These are phyloP conservation scores for Calliopsis andreniformis DNA, from an alignment of 1,140 invertebrate genomes.

Conservation along the genomic window DNA sequence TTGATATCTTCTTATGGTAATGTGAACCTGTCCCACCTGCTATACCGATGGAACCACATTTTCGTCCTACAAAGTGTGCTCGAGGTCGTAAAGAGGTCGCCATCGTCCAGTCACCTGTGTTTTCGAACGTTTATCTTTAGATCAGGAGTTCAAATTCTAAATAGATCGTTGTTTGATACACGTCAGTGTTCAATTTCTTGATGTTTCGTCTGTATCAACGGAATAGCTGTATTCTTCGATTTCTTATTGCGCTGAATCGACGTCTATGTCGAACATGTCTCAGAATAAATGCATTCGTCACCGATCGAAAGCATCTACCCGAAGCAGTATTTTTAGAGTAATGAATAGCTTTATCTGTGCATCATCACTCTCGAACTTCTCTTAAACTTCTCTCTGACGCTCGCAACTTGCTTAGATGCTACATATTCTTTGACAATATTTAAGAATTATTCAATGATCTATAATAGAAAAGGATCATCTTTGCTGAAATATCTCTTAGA, in stretches of 20 bases:
- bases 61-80: not conserved
- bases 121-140: constrained; percentile 17
- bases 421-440: no score
- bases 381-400: no score
- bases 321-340: constrained; percentile 16
- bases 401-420: no score
- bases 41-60: not conserved
- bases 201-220: not conserved
- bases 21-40: not conserved
- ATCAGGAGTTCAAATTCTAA: not conserved
- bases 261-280: not conserved
- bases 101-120: not conserved
- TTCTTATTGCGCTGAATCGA: not conserved
- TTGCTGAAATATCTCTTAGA: no score
- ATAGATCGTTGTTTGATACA: not conserved
- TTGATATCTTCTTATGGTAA: not conserved
- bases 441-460: no score
- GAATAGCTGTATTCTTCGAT: constrained; percentile 2
- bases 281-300: constrained; percentile 30
- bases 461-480: no score
- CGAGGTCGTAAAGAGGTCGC: not conserved
- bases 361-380: constrained; percentile 21
- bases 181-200: not conserved
- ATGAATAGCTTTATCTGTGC: not conserved
- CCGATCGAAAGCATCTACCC: not conserved